Conservation (phyloP, 2,113 vertebrate species). For the Delphinapterus leucas region DNA sequence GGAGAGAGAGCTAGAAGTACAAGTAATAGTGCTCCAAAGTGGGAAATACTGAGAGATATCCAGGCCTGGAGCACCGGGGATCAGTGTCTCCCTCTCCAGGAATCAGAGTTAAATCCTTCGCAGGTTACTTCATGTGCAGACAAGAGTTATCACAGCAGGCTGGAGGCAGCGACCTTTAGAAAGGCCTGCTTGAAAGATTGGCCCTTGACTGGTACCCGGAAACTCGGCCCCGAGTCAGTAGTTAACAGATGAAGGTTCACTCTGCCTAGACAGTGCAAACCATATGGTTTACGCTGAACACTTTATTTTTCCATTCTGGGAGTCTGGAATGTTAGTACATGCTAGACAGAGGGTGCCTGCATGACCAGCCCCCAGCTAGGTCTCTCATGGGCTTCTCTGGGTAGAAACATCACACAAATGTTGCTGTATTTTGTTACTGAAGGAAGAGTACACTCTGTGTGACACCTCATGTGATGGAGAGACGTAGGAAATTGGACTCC, state of each 20-base stretch:
- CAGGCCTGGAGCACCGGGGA: not conserved
- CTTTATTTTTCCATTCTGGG: not conserved
- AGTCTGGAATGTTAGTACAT: not conserved
- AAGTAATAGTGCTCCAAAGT: not conserved
- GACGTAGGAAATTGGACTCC: not conserved
- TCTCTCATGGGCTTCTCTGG: not conserved
- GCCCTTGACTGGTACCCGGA: not conserved
- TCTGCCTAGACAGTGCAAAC: not conserved
- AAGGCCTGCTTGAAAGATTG: not conserved
- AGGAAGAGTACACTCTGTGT: not conserved
- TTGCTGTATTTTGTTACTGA: not conserved
- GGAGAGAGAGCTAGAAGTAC: not conserved
- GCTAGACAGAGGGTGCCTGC: not conserved
- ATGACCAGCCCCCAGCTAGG: not conserved
- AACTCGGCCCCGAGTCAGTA: not conserved
- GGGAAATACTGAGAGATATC: not conserved
- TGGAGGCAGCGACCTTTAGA: not conserved
- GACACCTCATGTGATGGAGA: not conserved
- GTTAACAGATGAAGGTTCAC: not conserved
- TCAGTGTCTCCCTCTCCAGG: not conserved
- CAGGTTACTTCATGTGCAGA: not conserved
- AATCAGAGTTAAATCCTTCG: not conserved
- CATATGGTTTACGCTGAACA: not conserved
- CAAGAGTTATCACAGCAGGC: not conserved
- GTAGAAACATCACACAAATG: rapidly evolving